Base-by-base conservation (phyloP, 2,113 vertebrate species). In the Taxidea taxus region DNA sequence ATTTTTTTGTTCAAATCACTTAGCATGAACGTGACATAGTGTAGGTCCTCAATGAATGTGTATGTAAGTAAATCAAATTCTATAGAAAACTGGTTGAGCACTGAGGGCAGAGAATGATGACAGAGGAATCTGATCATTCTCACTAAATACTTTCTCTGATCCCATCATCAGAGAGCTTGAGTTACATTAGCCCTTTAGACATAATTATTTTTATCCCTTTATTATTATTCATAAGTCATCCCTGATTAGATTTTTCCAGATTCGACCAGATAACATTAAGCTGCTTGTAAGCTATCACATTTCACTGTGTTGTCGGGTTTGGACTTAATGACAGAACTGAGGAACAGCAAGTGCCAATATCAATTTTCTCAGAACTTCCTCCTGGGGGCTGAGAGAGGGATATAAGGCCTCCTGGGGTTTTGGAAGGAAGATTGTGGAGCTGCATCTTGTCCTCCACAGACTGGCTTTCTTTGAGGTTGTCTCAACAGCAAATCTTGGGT, bases 381-480 rank as follows among this genome's bases (percentile, higher is more conserved):
- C 96, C 93, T 94, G 70, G 68, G 83, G 90, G 31, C 82, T 87
- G 82, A 96, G 85, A 90, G 87, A 88, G 72, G 84, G 81, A 77
- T 93, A 25, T 27, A 21, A 64, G 62, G 72, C 70, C 94, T 92
- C 92, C 70, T 74, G 95, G 94, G 89, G 77, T 77, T 94, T 47
- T 89, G 14, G 25, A 85, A 91, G 88, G 96, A 94, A 93, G 94
- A 97, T 44, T 21, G 39, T 51, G 56, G 94, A 92, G 85, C 72
- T 85, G 58, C 54, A 0, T 96, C 75, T 97, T 81, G 37, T 89
- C 87, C 89, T 96, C 93, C 92, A 83, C 83, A 94, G 88, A 96
- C 72, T 89, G 94, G 82, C 94, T 95, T 95, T 93, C 89, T 98
- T 97, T 86, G 89, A 96, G 86, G 82, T 95, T 96, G 95, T 83